Base-by-base conservation (phyloP, 2,888 invertebrate genomes). In the Alviniconcha strummeri region DNA sequence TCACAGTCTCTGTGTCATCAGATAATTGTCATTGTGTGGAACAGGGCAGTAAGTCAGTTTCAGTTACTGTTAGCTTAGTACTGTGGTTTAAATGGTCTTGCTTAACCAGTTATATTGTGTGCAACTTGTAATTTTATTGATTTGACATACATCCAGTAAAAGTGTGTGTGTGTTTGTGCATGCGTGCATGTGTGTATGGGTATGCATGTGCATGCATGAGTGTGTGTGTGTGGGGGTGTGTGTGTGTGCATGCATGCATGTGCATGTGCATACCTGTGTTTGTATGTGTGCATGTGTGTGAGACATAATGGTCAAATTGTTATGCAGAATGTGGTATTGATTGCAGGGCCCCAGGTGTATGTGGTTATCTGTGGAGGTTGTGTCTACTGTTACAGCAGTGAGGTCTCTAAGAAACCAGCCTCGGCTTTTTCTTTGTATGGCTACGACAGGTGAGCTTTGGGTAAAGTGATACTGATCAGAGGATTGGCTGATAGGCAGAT, bases 351-450 rank as follows among this genome's bases (percentile, higher is more conserved):
- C 55, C 84, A 85, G 57, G 80, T 84, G 13, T 86, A 85, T 74
- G 84, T 86, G n/a, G 72, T 85, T 17, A 64, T 86, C 11, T 77
- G 56, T 9, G 71, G 64, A 2, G 83, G 84, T n/a, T 86, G 86
- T 81, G 80, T 86, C 5, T 86, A 86, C 76, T 86, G 85, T 36
- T 86, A 78, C 60, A 80, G 76, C 52, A 85, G 67, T 75, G 86
- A 86, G 81, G 72, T 81, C 17, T 74, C 83, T 6, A 84, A 81
- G 74, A 80, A 76, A 54, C 84, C 85, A 11, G 80, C 82, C 6
- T 82, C 84, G 55, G 69, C 84, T 17, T 67, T 86, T 52, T 84
- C 86, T 36, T 79, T 86, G 7, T 86, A 85, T 83, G 86, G 86
- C 17, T 86, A 84, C 64, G 84, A 86, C 81, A 82, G 77, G 86